These are phyloP conservation scores for Brienomyrus brachyistius DNA, from an alignment of 2,113 vertebrate species.

Conservation along the genomic window DNA sequence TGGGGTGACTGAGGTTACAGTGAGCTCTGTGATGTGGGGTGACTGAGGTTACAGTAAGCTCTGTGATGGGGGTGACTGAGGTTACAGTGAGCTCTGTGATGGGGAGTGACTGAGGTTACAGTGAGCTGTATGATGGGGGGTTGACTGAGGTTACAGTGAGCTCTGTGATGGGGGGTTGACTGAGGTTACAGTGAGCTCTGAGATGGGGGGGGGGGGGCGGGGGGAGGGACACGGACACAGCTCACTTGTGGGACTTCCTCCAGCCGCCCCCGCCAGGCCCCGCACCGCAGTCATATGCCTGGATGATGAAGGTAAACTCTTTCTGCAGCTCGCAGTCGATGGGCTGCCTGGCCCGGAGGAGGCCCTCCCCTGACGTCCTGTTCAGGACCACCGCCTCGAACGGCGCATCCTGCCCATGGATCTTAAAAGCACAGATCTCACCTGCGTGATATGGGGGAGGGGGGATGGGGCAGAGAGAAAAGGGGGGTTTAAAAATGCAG, in stretches of 20 bases:
- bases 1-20: background rate
- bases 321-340: slow-evolving; percentile 93
- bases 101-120: too few species aligned
- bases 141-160: background rate
- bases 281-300: slow-evolving; percentile 88
- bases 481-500: background rate
- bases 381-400: slow-evolving; percentile 93
- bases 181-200: background rate
- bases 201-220: background rate
- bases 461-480: background rate
- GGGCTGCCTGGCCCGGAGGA: slow-evolving; percentile 73
- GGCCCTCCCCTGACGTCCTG: slow-evolving; percentile 88
- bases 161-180: background rate
- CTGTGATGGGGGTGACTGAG: too few species aligned
- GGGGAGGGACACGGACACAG: slow-evolving; percentile 20
- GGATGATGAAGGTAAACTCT: slow-evolving; percentile 95
- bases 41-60: too few species aligned
- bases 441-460: background rate
- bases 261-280: slow-evolving; percentile 72
- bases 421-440: slow-evolving; percentile 92
- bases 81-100: too few species aligned
- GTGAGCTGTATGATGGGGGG: too few species aligned
- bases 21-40: too few species aligned
- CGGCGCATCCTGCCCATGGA: slow-evolving; percentile 81
- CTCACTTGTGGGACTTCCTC: slow-evolving; percentile 98